Conservation (phyloP, 2,113 vertebrate species). For the Phoxinus phoxinus region DNA sequence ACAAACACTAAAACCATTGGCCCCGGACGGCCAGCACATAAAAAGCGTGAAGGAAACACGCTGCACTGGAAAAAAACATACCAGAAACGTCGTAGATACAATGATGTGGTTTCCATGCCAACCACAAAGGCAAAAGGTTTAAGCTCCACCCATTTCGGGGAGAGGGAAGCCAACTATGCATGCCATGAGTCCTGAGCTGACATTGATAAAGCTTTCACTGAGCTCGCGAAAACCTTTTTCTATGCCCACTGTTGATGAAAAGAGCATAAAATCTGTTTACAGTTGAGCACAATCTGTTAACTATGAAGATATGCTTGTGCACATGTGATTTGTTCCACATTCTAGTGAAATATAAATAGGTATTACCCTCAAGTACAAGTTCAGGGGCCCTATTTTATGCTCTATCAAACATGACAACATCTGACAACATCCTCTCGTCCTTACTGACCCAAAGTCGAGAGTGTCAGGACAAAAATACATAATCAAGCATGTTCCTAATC, state of each 20-base stretch:
- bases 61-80: conserved; percentile 25
- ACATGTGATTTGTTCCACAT: conserved; percentile 11
- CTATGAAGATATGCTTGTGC: background rate
- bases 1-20: conserved; percentile 16
- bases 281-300: background rate
- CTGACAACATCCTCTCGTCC: background rate
- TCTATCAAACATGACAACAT: background rate
- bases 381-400: background rate
- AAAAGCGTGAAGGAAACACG: conserved; percentile 20
- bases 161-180: conserved; percentile 41
- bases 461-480: background rate
- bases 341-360: conserved; percentile 14
- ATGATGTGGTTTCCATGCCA: conserved; percentile 43
- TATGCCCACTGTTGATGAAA: background rate
- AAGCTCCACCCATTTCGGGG: conserved; percentile 29
- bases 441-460: background rate
- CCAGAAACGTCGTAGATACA: conserved; percentile 20
- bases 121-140: conserved; percentile 7
- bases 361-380: background rate
- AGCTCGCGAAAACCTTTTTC: background rate
- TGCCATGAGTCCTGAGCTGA: conserved; percentile 31
- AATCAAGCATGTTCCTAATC: conserved; percentile 23
- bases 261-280: background rate
- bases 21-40: background rate
- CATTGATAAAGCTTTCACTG: background rate